Evolutionary conservation across 2,797 vertebrate genomes (phyloP).

Genomic region (Microhierax caerulescens): DNA sequence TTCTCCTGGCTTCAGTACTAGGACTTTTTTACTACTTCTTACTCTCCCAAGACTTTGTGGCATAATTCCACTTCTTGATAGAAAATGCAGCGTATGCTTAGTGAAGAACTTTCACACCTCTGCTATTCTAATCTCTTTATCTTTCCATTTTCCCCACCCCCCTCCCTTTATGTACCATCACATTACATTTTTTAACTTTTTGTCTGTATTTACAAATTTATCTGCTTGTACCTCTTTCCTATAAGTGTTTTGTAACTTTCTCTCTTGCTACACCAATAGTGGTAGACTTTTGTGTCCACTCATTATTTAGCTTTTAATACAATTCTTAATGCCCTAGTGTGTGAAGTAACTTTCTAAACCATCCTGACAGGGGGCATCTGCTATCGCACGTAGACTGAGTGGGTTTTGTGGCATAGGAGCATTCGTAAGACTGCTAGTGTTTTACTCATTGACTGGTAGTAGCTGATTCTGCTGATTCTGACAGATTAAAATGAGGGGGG

Average conservation of each 20-base stretch:
- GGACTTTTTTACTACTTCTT: not conserved
- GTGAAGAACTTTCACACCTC: not conserved
- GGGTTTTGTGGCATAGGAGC: not conserved
- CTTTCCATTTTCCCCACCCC: not conserved
- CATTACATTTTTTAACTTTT: not conserved
- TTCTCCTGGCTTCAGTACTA: not conserved
- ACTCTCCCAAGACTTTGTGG: not conserved
- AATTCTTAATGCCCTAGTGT: not conserved
- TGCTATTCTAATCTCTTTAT: not conserved
- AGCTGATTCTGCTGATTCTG: not conserved
- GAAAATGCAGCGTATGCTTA: not conserved
- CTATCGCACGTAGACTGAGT: rapidly evolving
- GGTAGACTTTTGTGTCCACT: not conserved
- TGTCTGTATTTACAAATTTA: not conserved
- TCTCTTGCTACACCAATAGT: not conserved
- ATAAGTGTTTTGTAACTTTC: not conserved
- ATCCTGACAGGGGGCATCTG: not conserved
- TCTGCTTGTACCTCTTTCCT: not conserved
- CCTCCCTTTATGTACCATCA: not conserved
- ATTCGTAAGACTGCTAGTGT: not conserved
- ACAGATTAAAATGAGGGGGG: not conserved
- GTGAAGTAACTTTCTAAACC: not conserved
- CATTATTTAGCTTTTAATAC: not conserved
- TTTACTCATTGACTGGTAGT: not conserved
- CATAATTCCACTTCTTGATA: not conserved